Conservation (phyloP, 2,797 vertebrate species). For the Sparidentex hasta region DNA sequence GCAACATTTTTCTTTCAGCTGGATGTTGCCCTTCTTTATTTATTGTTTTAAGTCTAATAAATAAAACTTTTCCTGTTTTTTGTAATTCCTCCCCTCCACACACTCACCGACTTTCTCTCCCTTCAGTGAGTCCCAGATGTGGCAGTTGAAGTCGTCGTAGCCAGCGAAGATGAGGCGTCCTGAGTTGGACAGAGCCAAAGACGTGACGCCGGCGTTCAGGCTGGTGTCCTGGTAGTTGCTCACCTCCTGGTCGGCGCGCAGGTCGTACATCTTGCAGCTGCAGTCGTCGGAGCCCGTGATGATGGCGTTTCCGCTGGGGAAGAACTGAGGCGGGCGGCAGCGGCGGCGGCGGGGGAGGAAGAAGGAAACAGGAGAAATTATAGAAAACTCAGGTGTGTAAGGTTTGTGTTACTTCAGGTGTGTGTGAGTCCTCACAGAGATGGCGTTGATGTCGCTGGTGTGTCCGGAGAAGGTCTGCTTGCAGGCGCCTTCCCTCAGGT, state of each 20-base stretch:
- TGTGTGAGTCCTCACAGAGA: conserved; percentile 84
- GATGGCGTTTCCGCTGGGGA: conserved; percentile 89
- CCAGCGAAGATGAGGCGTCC: conserved; percentile 93
- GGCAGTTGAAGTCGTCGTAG: conserved; percentile 98
- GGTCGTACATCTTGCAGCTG: conserved; percentile 93
- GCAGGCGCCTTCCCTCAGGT: conserved; percentile 91
- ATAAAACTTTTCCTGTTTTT: too few relatives aligned
- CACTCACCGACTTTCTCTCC: conserved; percentile 86
- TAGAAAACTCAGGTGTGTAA: too few relatives aligned
- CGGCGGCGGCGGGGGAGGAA: too few relatives aligned
- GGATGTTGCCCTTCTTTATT: too few relatives aligned
- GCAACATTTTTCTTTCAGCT: too few relatives aligned
- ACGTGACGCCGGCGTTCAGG: conserved; percentile 85
- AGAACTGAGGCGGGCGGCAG: conserved; percentile 86
- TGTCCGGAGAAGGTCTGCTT: conserved; percentile 96
- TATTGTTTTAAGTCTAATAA: too few relatives aligned
- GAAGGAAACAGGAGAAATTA: neutral
- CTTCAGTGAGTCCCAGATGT: conserved; percentile 93
- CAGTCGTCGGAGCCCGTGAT: conserved; percentile 95
- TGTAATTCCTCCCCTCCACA: too few relatives aligned
- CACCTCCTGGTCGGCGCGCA: conserved; percentile 87
- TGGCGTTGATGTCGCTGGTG: conserved; percentile 97
- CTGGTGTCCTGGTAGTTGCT: conserved; percentile 71
- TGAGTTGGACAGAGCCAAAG: conserved; percentile 84
- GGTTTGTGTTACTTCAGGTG: neutral